Conservation (phyloP, 2,797 vertebrate genomes). For the Brachyalestes nurse region DNA sequence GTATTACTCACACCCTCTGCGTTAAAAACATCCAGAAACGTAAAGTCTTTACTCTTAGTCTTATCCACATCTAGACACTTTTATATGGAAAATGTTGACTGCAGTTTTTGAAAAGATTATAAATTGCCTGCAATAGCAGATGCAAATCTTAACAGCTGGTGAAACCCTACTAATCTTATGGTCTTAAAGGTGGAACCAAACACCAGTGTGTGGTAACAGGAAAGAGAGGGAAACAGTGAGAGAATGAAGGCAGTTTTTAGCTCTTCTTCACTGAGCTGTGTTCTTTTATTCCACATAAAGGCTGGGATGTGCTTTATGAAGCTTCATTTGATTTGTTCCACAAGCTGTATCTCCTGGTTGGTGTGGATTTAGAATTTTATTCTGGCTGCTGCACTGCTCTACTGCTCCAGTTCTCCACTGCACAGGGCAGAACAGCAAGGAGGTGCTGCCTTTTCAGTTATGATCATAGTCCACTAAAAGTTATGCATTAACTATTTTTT, state of each 20-base stretch:
- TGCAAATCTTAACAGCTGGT: neutral
- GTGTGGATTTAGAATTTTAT: constrained; percentile 47
- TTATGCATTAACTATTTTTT: too few species aligned
- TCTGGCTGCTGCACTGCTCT: constrained; percentile 24
- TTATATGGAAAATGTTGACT: neutral
- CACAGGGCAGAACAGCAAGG: constrained; percentile 35
- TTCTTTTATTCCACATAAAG: constrained; percentile 42
- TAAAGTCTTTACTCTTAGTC: too few species aligned
- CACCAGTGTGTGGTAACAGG: neutral
- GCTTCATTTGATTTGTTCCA: constrained; percentile 63
- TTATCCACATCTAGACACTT: neutral
- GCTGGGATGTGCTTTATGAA: constrained; percentile 46
- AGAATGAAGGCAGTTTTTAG: neutral
- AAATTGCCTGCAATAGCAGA: neutral
- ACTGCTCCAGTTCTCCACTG: constrained; percentile 34
- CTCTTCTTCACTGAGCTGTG: constrained; percentile 21
- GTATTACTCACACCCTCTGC: neutral
- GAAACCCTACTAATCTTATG: neutral
- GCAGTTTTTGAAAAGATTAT: neutral
- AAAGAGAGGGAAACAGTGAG: neutral
- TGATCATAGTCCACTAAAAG: too few species aligned
- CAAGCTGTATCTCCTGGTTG: constrained; percentile 57
- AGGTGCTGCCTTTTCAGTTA: too few species aligned
- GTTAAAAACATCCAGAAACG: neutral
- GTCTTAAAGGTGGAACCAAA: neutral